phyloP scores from a whole-genome alignment of 2,797 vertebrate genomes.

The Cyprinella venusta region DNA sequence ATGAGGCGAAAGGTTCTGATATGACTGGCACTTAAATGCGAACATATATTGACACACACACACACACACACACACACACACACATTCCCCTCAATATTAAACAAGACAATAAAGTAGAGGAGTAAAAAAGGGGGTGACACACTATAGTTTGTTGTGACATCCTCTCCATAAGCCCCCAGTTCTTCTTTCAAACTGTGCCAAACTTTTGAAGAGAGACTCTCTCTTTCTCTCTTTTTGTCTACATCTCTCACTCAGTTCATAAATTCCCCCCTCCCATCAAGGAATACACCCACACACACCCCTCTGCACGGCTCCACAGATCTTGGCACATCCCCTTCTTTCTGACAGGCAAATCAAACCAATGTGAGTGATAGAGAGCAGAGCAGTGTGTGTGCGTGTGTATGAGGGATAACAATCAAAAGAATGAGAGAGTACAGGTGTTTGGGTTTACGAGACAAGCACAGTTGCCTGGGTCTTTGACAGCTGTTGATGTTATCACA shows the following conservation, averaged over 20 bases:
- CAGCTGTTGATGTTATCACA: slow-evolving; percentile 93
- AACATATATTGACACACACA: slow-evolving; percentile 17
- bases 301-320: slow-evolving; percentile 78
- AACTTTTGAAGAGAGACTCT: slow-evolving; percentile 82
- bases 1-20: slow-evolving; percentile 4
- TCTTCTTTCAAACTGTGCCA: slow-evolving; percentile 82
- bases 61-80: neutral
- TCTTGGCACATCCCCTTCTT: slow-evolving; percentile 84
- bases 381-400: slow-evolving; percentile 43
- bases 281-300: slow-evolving; percentile 59
- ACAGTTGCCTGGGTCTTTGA: slow-evolving; percentile 87
- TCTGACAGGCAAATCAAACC: slow-evolving; percentile 90
- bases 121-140: slow-evolving; percentile 40
- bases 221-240: slow-evolving; percentile 66
- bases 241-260: slow-evolving; percentile 84
- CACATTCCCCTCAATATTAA: neutral
- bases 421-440: slow-evolving; percentile 96
- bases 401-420: slow-evolving; percentile 89
- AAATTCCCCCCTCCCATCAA: slow-evolving; percentile 79
- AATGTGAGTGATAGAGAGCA: slow-evolving; percentile 86
- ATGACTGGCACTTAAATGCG: slow-evolving; percentile 31
- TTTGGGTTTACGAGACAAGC: slow-evolving; percentile 93
- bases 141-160: slow-evolving; percentile 65
- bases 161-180: slow-evolving; percentile 68
- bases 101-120: slow-evolving; percentile 37